A percentile compares a stretch with the other conserved stretches of the same genome.
Conservation (phyloP, 2,888 invertebrate genomes). For the Drosophila aldrichi region DNA sequence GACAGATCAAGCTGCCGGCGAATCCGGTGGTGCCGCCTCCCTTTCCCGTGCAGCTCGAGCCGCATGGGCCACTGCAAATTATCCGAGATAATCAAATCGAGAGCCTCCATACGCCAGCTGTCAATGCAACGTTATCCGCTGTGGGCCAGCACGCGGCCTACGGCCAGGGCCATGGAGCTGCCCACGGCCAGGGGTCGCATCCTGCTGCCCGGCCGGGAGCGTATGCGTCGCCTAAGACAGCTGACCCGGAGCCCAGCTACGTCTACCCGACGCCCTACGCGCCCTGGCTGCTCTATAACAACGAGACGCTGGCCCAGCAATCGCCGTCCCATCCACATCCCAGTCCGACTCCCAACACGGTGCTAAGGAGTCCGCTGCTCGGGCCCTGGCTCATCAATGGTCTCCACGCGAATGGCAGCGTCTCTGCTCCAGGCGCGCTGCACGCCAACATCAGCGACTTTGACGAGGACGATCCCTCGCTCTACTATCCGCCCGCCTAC, state of each 20-base stretch:
- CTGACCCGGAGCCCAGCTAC: slow-evolving; percentile 83
- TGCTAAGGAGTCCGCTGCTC: slow-evolving; percentile 70
- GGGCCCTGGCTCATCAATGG: slow-evolving; percentile 81
- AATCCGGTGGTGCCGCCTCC: slow-evolving; percentile 95
- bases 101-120: slow-evolving; percentile 86
- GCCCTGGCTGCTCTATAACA: slow-evolving; percentile 86
- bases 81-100: slow-evolving; percentile 90
- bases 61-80: slow-evolving; percentile 94
- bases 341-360: slow-evolving; percentile 61
- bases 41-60: slow-evolving; percentile 95
- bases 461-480: slow-evolving; percentile 96
- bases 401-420: slow-evolving; percentile 85
- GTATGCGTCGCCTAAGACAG: slow-evolving; percentile 77
- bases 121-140: slow-evolving; percentile 89
- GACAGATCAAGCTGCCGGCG: slow-evolving; percentile 93
- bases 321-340: slow-evolving; percentile 20
- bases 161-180: slow-evolving; percentile 74
- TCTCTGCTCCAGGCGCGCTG: slow-evolving; percentile 86
- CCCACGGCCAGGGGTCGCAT: slow-evolving; percentile 84
- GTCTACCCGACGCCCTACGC: slow-evolving; percentile 88
- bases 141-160: slow-evolving; percentile 85
- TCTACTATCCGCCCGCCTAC: slow-evolving; percentile 96
- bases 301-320: slow-evolving; percentile 45
- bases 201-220: slow-evolving; percentile 88
- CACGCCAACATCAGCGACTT: slow-evolving; percentile 89